Evolutionary conservation across 2,113 vertebrate genomes (phyloP), one percentile per base, ranked within the genome.

Genomic region (Dipodomys stephensi): DNA sequence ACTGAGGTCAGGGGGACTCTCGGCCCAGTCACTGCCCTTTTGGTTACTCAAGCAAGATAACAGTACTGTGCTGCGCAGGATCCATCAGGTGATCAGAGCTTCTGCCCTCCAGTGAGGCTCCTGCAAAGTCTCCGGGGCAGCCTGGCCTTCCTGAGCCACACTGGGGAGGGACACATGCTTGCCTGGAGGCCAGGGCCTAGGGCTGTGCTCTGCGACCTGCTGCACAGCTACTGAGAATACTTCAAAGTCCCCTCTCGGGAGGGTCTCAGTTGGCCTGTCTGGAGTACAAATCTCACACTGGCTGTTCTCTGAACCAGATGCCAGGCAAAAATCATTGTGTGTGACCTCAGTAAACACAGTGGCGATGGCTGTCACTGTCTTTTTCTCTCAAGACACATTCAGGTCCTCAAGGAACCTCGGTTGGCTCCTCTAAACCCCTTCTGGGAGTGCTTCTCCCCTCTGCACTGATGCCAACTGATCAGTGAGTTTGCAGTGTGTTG

Each of bases 21-120:
- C 49, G 27, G 39, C 65, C 57, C 8, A 2, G 18, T 4, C 6
- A 4, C 0, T 57, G 20, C 6, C 16, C 15, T 35, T 20, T 15
- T 44, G 23, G 16, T 57, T 2, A 9, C 39, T 88, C 27, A 7
- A 20, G 12, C 49, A 4, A 1, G 18, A 6, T 16, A 15, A 6
- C 39, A 16, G 7, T 30, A 11, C 1, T 5, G 12, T 1, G 1
- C 65, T 16, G 13, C n/a, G 53, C 32, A 8, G 6, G 4, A 13
- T 12, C 2, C 12, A 44, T 35, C 32, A 39, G 30, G 1, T 7
- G 53, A 39, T 2, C 1, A 4, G 23, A 0, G 11, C 0, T 1
- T 30, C 1, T 2, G 1, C 0, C 57, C 60, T n/a, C 60, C 0
- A 1, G 46, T 0, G 12, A n/a, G 67, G 19, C 0, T 23, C 27